Evolutionary conservation across 2,113 vertebrate species (phyloP).

Genomic region (Trochalopteron elliotii): DNA sequence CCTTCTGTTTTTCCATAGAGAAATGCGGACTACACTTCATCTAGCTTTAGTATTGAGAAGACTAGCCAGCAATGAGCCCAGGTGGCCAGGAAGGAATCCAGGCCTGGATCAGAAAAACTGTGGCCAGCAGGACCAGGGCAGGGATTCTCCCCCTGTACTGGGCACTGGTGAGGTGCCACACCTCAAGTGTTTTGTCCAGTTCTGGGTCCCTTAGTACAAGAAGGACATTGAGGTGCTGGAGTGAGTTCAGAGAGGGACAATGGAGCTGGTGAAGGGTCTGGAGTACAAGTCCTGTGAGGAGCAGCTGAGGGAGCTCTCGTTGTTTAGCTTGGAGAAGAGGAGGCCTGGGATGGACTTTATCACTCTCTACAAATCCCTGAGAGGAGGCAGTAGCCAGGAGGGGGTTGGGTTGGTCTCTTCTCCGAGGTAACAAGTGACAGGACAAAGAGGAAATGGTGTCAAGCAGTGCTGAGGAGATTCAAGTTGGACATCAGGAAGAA

Average conservation of each 20-base stretch:
- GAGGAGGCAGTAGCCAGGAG: not conserved
- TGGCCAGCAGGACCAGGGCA: not conserved
- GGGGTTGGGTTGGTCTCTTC: not conserved
- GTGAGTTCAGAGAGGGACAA: fast-evolving
- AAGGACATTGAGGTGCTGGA: not conserved
- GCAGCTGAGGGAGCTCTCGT: fast-evolving
- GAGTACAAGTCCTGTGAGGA: not conserved
- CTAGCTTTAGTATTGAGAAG: not conserved
- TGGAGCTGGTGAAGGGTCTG: fast-evolving
- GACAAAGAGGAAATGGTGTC: not conserved
- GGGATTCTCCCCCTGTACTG: fast-evolving
- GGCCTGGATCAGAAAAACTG: not conserved
- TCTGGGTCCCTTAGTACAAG: fast-evolving
- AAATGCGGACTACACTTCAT: not conserved
- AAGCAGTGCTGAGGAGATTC: not conserved
- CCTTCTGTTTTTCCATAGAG: not conserved
- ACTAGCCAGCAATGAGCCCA: not conserved
- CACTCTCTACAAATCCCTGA: not conserved
- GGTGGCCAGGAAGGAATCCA: not conserved
- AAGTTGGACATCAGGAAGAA: not conserved
- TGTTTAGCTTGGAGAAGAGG: not conserved
- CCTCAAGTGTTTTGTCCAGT: not conserved
- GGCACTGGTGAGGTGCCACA: not conserved
- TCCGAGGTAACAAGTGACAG: not conserved
- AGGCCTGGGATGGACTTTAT: not conserved